Base-by-base conservation (phyloP, 2,888 invertebrate genomes). In the Dyspetes luteomarginatus region DNA sequence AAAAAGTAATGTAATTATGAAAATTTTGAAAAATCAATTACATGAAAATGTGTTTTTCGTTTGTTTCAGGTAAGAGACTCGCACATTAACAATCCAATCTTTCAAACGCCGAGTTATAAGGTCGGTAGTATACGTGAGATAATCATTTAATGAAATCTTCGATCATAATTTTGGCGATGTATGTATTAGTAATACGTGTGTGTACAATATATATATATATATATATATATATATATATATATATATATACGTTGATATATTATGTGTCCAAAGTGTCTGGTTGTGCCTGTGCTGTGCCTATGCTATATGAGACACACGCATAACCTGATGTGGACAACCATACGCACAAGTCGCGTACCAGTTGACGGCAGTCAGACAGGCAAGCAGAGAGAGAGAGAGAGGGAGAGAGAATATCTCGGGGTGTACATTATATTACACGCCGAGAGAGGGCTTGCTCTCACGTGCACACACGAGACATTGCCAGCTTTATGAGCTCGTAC, bases 401-500 rank as follows among this genome's bases (percentile, higher is more conserved):
- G 52, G 55, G 43, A 3, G 30, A 28, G 45, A 52, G 64, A 28
- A 28, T 26, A 60, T 78, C 77, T 77, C 77, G 83, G 84, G 82
- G 85, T 71, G 84, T 83, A 83, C 83, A 84, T 86, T 87, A 85
- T 86, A 87, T 87, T 85, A 87, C 84, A 82, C 62, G 55, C 45
- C 64, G 30, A n/a, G 62, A 55, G 67, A 56, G 64, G 64, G 26
- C 52, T 64, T 30, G 64, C 30, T 43, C 58, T 26, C 71, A 28
- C 22, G 45, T 45, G 45, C 64, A 48, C 64, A 64, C 68, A 43
- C 81, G 76, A 78, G 84, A 83, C 86, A 85, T 85, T 86, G 86
- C 85, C 80, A 85, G 85, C 80, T 88, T 89, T 88, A 89, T 86
- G 87, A 86, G 86, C 85, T 88, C 86, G 82, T 88, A 88, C 85